phyloP scores from a whole-genome alignment of 2,797 vertebrate species.

The Ceyx erithaca region DNA sequence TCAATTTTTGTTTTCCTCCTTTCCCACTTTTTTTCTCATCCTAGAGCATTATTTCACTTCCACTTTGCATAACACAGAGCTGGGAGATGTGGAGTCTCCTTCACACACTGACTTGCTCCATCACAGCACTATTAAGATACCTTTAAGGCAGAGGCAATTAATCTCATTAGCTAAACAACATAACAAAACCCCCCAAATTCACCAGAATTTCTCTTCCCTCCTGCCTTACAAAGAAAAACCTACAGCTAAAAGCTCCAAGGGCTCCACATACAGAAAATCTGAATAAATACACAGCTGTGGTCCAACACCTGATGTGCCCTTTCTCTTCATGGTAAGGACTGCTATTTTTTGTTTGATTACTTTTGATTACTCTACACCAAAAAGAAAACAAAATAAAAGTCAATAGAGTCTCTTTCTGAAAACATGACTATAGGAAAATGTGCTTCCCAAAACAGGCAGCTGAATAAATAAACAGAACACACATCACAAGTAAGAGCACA shows the following conservation, averaged over 20 bases:
- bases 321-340: not conserved
- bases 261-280: not conserved
- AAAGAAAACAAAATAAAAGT: not conserved
- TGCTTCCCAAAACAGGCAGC: not conserved
- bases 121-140: not conserved
- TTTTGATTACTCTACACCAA: not conserved
- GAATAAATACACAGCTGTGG: not conserved
- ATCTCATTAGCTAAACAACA: not conserved
- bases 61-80: not conserved
- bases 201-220: not conserved
- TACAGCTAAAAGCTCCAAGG: not conserved
- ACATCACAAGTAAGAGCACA: not conserved
- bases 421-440: not conserved
- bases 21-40: not conserved
- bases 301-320: not conserved
- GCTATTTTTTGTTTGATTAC: not conserved
- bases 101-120: not conserved
- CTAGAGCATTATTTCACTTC: slow-evolving; percentile 27
- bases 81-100: not conserved
- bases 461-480: not conserved
- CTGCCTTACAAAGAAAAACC: not conserved
- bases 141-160: not conserved
- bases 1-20: slow-evolving; percentile 45
- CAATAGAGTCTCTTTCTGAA: not conserved
- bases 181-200: accelerated